These are phyloP conservation scores for Tribolium madens DNA, from an alignment of 1,140 invertebrate species.

Conservation along the genomic window DNA sequence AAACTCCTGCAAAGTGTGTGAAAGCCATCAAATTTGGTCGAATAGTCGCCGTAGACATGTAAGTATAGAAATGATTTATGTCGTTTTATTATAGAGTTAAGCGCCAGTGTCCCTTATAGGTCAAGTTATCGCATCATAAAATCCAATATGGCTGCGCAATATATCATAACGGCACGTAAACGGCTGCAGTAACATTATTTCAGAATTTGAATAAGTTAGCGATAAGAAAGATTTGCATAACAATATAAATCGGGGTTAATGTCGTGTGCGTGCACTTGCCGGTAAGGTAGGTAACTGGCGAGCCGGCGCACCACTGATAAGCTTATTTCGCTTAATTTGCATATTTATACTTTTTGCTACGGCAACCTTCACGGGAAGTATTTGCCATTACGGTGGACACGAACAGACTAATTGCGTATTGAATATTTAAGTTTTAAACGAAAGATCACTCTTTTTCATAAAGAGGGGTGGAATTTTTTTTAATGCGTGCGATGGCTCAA, in stretches of 20 bases:
- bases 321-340: constrained; percentile 58
- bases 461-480: constrained; percentile 15
- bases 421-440: constrained; percentile 38
- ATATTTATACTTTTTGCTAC: constrained; percentile 55
- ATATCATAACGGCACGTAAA: constrained; percentile 63
- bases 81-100: constrained; percentile 37
- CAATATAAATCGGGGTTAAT: constrained; percentile 68
- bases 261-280: constrained; percentile 65
- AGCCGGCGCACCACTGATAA: constrained; percentile 60
- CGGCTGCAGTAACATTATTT: constrained; percentile 64
- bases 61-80: constrained; percentile 17
- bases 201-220: constrained; percentile 65
- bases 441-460: constrained; percentile 39
- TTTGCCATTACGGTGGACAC: constrained; percentile 47
- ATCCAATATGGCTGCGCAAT: constrained; percentile 64
- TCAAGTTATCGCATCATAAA: constrained; percentile 55
- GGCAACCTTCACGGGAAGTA: constrained; percentile 49
- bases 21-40: neutral
- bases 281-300: constrained; percentile 58
- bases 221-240: constrained; percentile 66
- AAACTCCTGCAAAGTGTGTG: neutral
- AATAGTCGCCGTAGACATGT: neutral
- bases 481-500: constrained; percentile 19
- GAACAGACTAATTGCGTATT: constrained; percentile 39
- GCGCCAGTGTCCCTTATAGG: constrained; percentile 21